Base-by-base conservation (phyloP, 2,113 vertebrate genomes). In the Andinoacara biseriatus region DNA sequence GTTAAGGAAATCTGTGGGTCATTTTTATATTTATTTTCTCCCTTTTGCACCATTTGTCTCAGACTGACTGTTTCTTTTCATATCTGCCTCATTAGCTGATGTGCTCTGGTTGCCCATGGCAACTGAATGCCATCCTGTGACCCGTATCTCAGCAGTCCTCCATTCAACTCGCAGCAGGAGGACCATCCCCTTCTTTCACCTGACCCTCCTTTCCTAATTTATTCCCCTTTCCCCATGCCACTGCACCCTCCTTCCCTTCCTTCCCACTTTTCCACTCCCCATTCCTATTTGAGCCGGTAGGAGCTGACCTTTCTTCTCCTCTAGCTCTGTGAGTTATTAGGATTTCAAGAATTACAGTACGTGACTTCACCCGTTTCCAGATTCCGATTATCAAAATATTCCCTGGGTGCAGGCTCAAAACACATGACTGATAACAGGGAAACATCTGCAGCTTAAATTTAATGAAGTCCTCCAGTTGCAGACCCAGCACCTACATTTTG, bases 111-210 rank as follows among this genome's bases (percentile, higher is more conserved):
- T 77, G 57, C 85, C 81, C 40, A 18, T 78, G 35, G 90, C 72
- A 91, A 86, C 90, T 46, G 61, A 17, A 83, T 84, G 75, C 80
- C 54, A 81, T 76, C 78, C 59, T 10, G 58, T 85, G 85, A 86
- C 76, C 81, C 67, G 56, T 74, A 35, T 89, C 85, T 60, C 87
- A 89, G 77, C 56, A 54, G 65, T 76, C 46, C 10, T 77, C 81
- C 79, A 86, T 86, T 87, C 85, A 86, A 24, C 29, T 38, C 63
- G 9, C 80, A 22, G 76, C 83, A 52, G 72, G 81, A 72, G 40
- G 61, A 78, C 24, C 61, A 40, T 49, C 14, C 33, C 40, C 81
- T 57, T 43, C 31, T 38, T 65, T 46, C 58, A 67, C 24, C 54
- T 24, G 43, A 61, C 46, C 61, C 10, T 63, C 43, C 26, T 33